phyloP scores from a whole-genome alignment of 1,140 invertebrate genomes.

The Drosophila sucinea region DNA sequence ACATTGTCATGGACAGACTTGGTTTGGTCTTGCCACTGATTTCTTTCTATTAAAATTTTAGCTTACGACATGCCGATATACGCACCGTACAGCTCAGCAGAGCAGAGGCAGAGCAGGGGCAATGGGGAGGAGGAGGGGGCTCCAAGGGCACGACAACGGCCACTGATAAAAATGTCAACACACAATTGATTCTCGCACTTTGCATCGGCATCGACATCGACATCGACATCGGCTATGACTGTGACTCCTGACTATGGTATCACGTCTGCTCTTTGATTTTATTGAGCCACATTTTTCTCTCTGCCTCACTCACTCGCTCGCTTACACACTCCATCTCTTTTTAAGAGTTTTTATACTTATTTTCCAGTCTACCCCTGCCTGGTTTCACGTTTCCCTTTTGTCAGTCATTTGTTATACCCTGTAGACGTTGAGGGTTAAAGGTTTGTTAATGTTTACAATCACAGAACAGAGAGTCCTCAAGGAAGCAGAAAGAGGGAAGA shows the following conservation, averaged over 20 bases:
- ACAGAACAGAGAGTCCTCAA: background rate
- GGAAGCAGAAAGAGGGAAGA: background rate
- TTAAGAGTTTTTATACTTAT: conserved; percentile 48
- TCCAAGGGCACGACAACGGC: background rate
- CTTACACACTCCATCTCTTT: conserved; percentile 25
- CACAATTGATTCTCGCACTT: conserved; percentile 78
- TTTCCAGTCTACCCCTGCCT: conserved; percentile 40
- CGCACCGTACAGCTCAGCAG: conserved; percentile 20
- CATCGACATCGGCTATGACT: conserved; percentile 21
- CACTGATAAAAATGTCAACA: conserved; percentile 81
- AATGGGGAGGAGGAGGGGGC: background rate
- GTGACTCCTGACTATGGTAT: conserved; percentile 41
- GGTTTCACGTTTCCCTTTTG: conserved; percentile 47
- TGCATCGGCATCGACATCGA: conserved; percentile 42
- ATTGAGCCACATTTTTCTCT: conserved; percentile 72
- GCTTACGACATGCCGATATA: conserved; percentile 65
- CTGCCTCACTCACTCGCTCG: conserved; percentile 26
- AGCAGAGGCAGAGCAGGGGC: conserved; percentile 4
- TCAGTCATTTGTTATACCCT: conserved; percentile 7
- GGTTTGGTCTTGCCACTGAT: conserved; percentile 57
- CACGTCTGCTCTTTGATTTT: conserved; percentile 81
- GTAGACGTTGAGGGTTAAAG: background rate
- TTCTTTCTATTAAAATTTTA: conserved; percentile 69
- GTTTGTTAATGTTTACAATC: background rate
- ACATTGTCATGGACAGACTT: conserved; percentile 40